Evolutionary conservation across 2,797 vertebrate genomes (phyloP).

Genomic region (Centroberyx gerrardi): DNA sequence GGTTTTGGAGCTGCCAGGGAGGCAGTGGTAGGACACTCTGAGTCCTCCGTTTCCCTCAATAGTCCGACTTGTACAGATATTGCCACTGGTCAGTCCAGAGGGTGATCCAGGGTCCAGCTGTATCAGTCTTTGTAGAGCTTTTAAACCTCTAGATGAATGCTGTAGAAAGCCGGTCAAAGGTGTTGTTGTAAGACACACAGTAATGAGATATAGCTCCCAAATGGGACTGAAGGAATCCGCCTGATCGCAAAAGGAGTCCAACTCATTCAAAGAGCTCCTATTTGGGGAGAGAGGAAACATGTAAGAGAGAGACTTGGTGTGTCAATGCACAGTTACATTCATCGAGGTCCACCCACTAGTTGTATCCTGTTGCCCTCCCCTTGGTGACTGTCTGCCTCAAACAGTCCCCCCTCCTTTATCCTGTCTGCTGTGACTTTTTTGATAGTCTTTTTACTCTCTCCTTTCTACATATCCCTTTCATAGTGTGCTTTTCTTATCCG

Average conservation of each 20-base stretch:
- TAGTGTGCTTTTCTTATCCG: slow-evolving; percentile 80
- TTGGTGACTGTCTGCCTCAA: slow-evolving; percentile 38
- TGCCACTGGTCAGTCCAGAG: slow-evolving; percentile 32
- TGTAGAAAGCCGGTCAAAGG: slow-evolving; percentile 17
- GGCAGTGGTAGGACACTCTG: slow-evolving; percentile 30
- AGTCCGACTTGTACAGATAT: slow-evolving; percentile 12
- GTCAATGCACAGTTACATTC: slow-evolving; percentile 64
- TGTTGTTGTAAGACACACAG: slow-evolving; percentile 41
- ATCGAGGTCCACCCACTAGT: slow-evolving; percentile 78
- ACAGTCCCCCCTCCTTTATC: slow-evolving; percentile 34
- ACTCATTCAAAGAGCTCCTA: slow-evolving; percentile 79
- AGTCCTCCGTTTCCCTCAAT: slow-evolving; percentile 54
- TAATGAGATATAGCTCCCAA: slow-evolving; percentile 4
- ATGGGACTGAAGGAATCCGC: slow-evolving; percentile 5
- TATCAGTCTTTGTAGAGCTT: slow-evolving; percentile 29
- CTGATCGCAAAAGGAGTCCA: slow-evolving; percentile 9
- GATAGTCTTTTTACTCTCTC: slow-evolving; percentile 20
- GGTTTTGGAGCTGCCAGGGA: slow-evolving; percentile 41
- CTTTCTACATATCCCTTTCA: slow-evolving; percentile 10
- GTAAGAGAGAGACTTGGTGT: slow-evolving; percentile 54
- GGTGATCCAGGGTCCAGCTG: slow-evolving; percentile 20
- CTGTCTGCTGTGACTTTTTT: slow-evolving; percentile 28
- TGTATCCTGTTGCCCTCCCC: slow-evolving; percentile 80
- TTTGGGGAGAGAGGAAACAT: slow-evolving; percentile 55
- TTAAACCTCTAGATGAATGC: slow-evolving; percentile 20